Evolutionary conservation across 2,797 vertebrate genomes (phyloP), one percentile per base, ranked within the genome.

Genomic region (Gallinago solitaria): DNA sequence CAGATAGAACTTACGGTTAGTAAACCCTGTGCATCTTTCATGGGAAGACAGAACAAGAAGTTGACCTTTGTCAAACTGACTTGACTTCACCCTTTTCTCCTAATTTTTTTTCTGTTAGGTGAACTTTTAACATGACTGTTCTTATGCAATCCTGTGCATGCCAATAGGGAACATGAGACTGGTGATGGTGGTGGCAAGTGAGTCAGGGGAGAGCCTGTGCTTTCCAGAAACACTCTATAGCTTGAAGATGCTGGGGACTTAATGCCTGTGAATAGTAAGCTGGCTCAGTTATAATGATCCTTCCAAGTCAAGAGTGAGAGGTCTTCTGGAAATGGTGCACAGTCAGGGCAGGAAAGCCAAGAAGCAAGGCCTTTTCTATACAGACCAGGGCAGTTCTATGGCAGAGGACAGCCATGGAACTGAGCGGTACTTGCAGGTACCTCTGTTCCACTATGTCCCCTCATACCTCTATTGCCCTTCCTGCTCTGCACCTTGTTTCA

Each of bases 131-230:
- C 21, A 15, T 39, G 53, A 54, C 25, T 71, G 10, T 45, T 76
- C 32, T 70, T 16, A 57, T 64, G 20, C n/a, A 75, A 28, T 35
- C 32, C 18, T 60, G 9, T 61, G 33, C 2, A 1, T 30, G 15
- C 16, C 0, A 0, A 28, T 24, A 54, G 14, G 16, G 61, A 78
- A 59, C 28, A 18, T 0, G 3, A 64, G 51, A 67, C 25, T 35
- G 24, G 14, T 19, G 16, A 7, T 71, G 41, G 24, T 54, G 25
- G 15, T 64, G 39, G 13, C 45, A 80, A 5, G 25, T 35, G 47
- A 54, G 24, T 33, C 13, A 48, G 64, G 24, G 18, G 9, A 56
- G 20, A 64, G 17, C 35, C 28, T 84, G 63, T 70, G 21, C 32
- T 65, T 91, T 70, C 30, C 16, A 64, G 76, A 71, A 76, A 35